Percentiles rank a stretch among this genome's conserved stretches.
phyloP scores from a whole-genome alignment of 2,797 vertebrate species.

The Pantherophis alleghaniensis region DNA sequence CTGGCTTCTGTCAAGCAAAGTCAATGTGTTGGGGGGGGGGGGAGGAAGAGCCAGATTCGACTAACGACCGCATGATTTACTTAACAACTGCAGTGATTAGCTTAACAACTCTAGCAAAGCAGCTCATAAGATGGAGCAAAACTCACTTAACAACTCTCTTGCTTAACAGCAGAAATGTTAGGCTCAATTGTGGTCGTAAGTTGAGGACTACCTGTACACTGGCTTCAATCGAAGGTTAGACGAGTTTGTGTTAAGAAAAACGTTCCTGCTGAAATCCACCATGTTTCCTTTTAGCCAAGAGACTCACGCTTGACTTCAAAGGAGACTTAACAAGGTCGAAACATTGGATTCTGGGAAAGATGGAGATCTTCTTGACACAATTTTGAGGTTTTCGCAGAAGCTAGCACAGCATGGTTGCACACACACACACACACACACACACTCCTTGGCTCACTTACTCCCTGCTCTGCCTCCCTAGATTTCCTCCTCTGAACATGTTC shows the following conservation, averaged over 20 bases:
- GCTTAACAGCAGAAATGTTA: neutral
- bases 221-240: neutral
- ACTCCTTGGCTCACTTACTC: constrained; percentile 59
- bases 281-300: neutral
- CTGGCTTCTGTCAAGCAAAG: neutral
- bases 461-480: constrained; percentile 58
- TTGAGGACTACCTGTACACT: neutral
- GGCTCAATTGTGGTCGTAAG: neutral
- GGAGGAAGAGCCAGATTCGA: neutral
- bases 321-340: neutral
- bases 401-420: constrained; percentile 14
- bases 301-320: neutral
- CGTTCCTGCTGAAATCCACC: neutral
- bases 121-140: neutral
- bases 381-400: neutral
- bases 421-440: constrained; percentile 20
- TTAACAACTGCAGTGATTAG: neutral
- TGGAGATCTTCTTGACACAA: neutral
- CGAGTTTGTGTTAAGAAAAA: neutral
- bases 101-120: neutral
- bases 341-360: neutral
- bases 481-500: constrained; percentile 55
- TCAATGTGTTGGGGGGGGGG: neutral
- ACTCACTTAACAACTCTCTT: neutral
- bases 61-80: neutral